Percentiles rank a stretch among this genome's conserved stretches.
These are phyloP conservation scores for Ictalurus punctatus DNA, from an alignment of 2,113 vertebrate genomes.

Conservation along the genomic window DNA sequence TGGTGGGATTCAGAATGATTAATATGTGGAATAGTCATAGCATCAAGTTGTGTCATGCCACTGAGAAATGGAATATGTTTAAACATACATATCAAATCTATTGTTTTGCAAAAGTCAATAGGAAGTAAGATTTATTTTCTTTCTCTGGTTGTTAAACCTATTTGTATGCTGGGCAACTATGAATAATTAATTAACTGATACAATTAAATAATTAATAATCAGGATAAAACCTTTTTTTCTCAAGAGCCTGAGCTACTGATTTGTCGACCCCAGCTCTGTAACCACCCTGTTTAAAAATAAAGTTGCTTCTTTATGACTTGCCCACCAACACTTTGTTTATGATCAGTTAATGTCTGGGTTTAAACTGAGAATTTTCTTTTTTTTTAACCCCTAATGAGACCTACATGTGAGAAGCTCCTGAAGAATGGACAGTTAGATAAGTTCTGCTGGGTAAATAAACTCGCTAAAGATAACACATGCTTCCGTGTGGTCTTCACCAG, in stretches of 20 bases:
- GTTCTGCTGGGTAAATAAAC: constrained; percentile 68
- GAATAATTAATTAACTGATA: background rate
- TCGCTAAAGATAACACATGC: constrained; percentile 53
- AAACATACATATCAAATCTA: background rate
- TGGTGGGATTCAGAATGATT: background rate
- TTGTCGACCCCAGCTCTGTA: background rate
- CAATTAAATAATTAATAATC: background rate
- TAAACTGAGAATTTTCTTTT: background rate
- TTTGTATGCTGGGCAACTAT: background rate
- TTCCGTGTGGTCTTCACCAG: constrained; percentile 70
- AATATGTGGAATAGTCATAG: background rate
- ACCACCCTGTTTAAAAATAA: background rate
- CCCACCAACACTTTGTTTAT: constrained; percentile 9
- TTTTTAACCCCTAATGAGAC: constrained; percentile 24
- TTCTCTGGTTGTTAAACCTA: background rate
- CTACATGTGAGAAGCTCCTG: constrained; percentile 40
- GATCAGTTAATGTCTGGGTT: background rate
- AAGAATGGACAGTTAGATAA: constrained; percentile 56
- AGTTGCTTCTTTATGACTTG: constrained; percentile 16
- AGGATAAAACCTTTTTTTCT: background rate
- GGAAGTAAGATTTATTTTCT: background rate
- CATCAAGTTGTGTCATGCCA: background rate
- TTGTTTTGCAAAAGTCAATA: background rate
- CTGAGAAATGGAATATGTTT: background rate
- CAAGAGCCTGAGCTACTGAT: background rate